Evolutionary conservation across 2,797 vertebrate species (phyloP), one percentile per base, ranked within the genome.

Genomic region (Amphiprion clarkii): DNA sequence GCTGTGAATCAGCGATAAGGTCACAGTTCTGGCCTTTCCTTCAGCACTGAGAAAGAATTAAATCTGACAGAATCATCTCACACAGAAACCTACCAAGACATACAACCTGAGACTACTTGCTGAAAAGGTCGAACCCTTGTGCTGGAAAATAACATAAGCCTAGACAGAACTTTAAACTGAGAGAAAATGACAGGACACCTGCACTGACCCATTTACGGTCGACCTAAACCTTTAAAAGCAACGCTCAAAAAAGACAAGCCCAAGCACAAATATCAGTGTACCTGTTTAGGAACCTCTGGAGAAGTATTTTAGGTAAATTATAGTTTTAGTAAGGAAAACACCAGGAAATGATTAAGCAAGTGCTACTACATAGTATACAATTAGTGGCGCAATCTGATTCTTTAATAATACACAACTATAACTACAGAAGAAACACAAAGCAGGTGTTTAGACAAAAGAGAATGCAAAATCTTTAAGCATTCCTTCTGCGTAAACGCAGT

Each of bases 351-450:
- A 81, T 76, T 25, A 62, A 19, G 65, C 0, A 60, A 49, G 61
- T 51, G 42, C 53, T 70, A 44, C 11, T 52, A 17, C 44, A 13
- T 53, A 75, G 57, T 55, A 6, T 81, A 52, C 53, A 86, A 83
- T 88, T 88, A 84, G 85, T 86, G 85, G 83, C 79, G 67, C 23
- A 76, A 85, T 72, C 17, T 9, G 72, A 80, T 80, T 85, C 67
- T 83, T 82, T 72, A 88, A 79, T 74, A 81, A 79, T 27, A 77
- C 51, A 71, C 62, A 51, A 69, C 67, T 25, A 67, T 9, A 65
- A 49, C 44, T 57, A 64, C 59, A 58, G 73, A 46, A 61, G 51
- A 74, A 78, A 77, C 62, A 77, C 19, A 31, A 76, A 70, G 49
- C 33, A 76, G 21, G 70, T 76, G 74, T 79, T 84, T 46, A 5